Evolutionary conservation across 2,888 invertebrate genomes (phyloP).

Genomic region (Yponomeuta plumbellus): DNA sequence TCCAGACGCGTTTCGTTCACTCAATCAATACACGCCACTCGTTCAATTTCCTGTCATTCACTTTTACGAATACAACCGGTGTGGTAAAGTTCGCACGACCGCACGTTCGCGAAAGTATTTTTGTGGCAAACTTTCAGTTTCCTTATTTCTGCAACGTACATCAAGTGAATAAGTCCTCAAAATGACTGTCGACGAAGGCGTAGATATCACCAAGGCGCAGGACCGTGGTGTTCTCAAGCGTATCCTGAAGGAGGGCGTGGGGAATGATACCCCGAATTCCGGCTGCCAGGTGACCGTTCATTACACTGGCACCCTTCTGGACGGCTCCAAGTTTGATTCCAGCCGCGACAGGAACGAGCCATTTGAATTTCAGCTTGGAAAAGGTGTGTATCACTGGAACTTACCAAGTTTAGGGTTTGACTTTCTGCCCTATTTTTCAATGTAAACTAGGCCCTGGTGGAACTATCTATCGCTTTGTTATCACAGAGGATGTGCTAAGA

Average conservation of each 20-base stretch:
- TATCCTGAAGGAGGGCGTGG: constrained; percentile 84
- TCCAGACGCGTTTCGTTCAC: neutral
- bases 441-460: too few species aligned
- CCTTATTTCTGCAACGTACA: neutral
- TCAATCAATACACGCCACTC: neutral
- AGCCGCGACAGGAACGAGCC: constrained; percentile 88
- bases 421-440: neutral
- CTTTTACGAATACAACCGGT: neutral
- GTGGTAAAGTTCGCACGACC: neutral
- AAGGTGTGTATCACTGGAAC: constrained; percentile 73
- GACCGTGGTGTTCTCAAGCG: constrained; percentile 89
- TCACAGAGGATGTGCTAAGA: neutral
- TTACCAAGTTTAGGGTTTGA: neutral
- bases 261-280: constrained; percentile 80
- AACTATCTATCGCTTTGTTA: neutral
- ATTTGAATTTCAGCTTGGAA: constrained; percentile 91
- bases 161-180: neutral
- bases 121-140: constrained; percentile 19
- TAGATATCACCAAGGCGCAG: constrained; percentile 56
- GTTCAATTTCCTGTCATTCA: constrained; percentile 2
- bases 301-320: constrained; percentile 91
- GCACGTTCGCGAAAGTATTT: neutral
- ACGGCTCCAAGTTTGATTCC: constrained; percentile 95
- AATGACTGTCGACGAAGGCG: constrained; percentile 65
- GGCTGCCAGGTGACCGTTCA: constrained; percentile 87